phyloP scores from a whole-genome alignment of 1,140 invertebrate species.

The Drosophila seguyi region DNA sequence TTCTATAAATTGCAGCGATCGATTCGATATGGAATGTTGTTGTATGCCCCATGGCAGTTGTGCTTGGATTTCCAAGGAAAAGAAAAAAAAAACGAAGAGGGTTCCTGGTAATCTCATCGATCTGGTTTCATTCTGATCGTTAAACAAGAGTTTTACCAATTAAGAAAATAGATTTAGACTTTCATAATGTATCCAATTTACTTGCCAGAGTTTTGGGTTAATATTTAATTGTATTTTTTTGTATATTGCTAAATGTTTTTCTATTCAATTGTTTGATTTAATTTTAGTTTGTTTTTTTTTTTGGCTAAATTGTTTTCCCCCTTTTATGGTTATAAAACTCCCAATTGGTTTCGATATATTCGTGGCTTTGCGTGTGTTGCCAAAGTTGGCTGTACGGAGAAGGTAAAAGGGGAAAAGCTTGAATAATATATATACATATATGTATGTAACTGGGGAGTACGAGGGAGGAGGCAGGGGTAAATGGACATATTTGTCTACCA shows the following conservation, averaged over 20 bases:
- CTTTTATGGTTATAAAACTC: slow-evolving; percentile 19
- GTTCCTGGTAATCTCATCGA: slow-evolving; percentile 4
- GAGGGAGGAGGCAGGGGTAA: background rate
- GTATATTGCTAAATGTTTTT: background rate
- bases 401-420: background rate
- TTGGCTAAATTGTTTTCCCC: slow-evolving; percentile 1
- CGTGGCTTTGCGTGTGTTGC: slow-evolving; percentile 2
- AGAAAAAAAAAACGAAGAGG: background rate
- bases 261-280: slow-evolving; percentile 4
- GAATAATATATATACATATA: background rate
- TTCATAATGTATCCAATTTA: background rate
- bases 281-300: background rate
- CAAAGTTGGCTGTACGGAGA: background rate
- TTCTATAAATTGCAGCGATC: slow-evolving; percentile 40
- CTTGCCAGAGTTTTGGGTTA: background rate
- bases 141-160: background rate
- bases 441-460: background rate
- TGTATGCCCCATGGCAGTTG: slow-evolving; percentile 6
- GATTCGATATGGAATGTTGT: slow-evolving; percentile 25
- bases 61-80: slow-evolving; percentile 10
- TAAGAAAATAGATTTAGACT: background rate
- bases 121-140: slow-evolving; percentile 1
- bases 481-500: slow-evolving; percentile 27
- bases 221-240: slow-evolving; percentile 15
- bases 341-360: slow-evolving; percentile 9